Conservation (phyloP, 92 coral and sea anemone species). For the Paramuricea clavata region DNA sequence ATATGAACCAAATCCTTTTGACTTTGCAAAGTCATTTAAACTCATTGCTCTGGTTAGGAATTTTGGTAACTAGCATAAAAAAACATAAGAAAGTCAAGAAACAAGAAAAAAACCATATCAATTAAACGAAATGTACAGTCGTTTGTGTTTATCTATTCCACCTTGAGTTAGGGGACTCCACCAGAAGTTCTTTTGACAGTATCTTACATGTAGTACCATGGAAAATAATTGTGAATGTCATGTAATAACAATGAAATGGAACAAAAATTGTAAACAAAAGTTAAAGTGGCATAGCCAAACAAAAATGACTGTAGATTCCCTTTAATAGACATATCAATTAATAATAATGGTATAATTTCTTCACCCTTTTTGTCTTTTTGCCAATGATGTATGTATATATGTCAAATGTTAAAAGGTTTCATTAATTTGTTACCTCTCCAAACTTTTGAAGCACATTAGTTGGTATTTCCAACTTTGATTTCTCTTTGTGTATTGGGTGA, state of each 20-base stretch:
- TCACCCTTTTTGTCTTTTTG: neutral
- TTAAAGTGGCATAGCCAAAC: too few species aligned
- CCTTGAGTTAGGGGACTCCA: too few species aligned
- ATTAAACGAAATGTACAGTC: too few species aligned
- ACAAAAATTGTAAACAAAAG: too few species aligned
- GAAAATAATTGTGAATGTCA: too few species aligned
- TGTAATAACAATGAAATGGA: too few species aligned
- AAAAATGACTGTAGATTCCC: too few species aligned
- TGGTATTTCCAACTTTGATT: slow-evolving; percentile 57
- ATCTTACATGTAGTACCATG: too few species aligned
- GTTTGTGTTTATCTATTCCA: too few species aligned
- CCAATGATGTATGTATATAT: neutral
- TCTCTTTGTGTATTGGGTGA: slow-evolving; percentile 54
- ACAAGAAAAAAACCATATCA: too few species aligned
- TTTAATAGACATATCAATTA: slow-evolving; percentile 5
- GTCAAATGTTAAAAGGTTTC: neutral
- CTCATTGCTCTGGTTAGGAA: slow-evolving; percentile 55
- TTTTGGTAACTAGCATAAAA: slow-evolving; percentile 59
- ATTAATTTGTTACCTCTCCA: slow-evolving; percentile 47
- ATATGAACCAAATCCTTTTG: slow-evolving; percentile 55
- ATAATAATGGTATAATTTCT: neutral
- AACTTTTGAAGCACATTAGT: slow-evolving; percentile 42
- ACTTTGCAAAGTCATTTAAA: slow-evolving; percentile 54
- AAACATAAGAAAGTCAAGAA: too few species aligned
- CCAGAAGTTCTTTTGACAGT: too few species aligned